Percentiles rank a stretch among this genome's conserved stretches.
phyloP scores from a whole-genome alignment of 2,888 invertebrate species.

The Toxonevra muliebris region DNA sequence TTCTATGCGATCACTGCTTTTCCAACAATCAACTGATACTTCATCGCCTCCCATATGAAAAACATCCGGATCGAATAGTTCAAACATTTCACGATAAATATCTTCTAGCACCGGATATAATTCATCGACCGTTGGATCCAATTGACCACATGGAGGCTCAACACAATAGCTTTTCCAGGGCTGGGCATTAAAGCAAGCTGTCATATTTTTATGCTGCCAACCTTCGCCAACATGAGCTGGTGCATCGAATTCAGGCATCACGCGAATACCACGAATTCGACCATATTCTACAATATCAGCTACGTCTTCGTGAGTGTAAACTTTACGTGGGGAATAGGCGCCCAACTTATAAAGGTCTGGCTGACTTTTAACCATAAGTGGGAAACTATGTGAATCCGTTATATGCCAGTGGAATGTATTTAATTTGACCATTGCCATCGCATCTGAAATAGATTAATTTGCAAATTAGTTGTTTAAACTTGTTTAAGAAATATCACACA shows the following conservation, averaged over 20 bases:
- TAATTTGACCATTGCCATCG: slow-evolving; percentile 88
- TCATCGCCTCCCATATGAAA: slow-evolving; percentile 94
- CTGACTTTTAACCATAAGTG: slow-evolving; percentile 79
- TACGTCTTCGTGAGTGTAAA: slow-evolving; percentile 70
- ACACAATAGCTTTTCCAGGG: slow-evolving; percentile 77
- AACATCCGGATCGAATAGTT: slow-evolving; percentile 70
- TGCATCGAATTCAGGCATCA: slow-evolving; percentile 92
- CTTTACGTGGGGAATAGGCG: slow-evolving; percentile 78
- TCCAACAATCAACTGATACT: slow-evolving; percentile 77
- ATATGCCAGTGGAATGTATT: slow-evolving; percentile 97
- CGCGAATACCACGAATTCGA: slow-evolving; percentile 79
- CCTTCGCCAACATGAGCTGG: slow-evolving; percentile 91
- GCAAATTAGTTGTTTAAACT: background rate
- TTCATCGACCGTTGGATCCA: slow-evolving; percentile 77
- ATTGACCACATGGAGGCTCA: slow-evolving; percentile 86
- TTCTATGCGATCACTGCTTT: slow-evolving; percentile 73
- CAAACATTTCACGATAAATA: slow-evolving; percentile 80
- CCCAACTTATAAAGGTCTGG: slow-evolving; percentile 80
- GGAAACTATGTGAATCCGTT: slow-evolving; percentile 94
- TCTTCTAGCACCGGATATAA: slow-evolving; percentile 76
- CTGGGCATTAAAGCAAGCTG: slow-evolving; percentile 77
- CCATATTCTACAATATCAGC: slow-evolving; percentile 74
- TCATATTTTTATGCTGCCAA: slow-evolving; percentile 77
- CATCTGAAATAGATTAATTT: slow-evolving; percentile 68
- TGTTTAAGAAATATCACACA: background rate